Percentiles rank a stretch among this genome's conserved stretches.
Conservation (phyloP, 2,888 invertebrate species). For the Pachliopta kotzebuea region DNA sequence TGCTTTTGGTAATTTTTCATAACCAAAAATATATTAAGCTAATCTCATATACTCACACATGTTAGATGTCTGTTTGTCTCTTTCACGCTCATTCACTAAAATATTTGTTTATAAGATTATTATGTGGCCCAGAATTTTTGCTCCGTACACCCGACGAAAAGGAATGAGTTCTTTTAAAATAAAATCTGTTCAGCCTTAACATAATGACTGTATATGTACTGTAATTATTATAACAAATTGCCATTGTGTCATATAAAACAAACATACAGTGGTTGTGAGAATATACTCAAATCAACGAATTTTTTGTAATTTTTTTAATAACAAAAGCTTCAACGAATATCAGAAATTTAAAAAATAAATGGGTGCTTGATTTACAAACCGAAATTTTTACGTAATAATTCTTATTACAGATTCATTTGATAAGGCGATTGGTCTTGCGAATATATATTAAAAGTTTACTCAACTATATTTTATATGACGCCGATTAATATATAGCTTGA, state of each 20-base stretch:
- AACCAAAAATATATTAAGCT: conserved; percentile 6
- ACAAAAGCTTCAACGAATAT: not conserved
- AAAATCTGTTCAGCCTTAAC: no score
- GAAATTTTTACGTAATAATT: conserved; percentile 43
- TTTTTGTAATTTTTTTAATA: conserved; percentile 11
- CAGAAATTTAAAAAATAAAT: not conserved
- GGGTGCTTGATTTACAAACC: not conserved
- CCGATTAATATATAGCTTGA: conserved; percentile 57
- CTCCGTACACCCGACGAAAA: no score
- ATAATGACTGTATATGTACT: no score
- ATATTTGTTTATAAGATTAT: not conserved
- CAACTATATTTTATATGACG: conserved; percentile 41
- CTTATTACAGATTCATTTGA: conserved; percentile 47
- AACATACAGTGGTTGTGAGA: conserved; percentile 38
- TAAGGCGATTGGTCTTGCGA: conserved; percentile 57
- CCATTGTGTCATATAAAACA: conserved; percentile 11
- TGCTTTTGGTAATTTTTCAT: conserved; percentile 4
- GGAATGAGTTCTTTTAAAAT: not conserved
- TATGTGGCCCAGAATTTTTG: no score
- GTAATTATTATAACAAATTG: conserved; percentile 20
- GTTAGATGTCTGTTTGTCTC: conserved; percentile 10
- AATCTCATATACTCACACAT: not conserved
- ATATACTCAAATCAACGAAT: conserved; percentile 32
- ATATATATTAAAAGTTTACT: conserved; percentile 52
- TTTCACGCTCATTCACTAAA: not conserved